phyloP scores from a whole-genome alignment of 2,113 vertebrate species.

The Pedetes capensis region DNA sequence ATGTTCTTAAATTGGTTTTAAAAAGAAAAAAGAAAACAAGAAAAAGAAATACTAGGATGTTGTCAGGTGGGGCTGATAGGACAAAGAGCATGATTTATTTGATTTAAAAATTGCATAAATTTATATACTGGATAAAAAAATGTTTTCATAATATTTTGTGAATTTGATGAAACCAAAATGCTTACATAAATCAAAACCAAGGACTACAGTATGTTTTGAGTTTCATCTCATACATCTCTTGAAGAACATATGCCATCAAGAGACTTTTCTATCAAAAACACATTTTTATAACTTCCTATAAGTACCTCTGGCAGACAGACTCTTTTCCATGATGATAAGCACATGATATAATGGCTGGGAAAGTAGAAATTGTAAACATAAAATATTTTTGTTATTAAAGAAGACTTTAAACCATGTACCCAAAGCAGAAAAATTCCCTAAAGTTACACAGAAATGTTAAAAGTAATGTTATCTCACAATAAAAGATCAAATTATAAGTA shows the following conservation, averaged over 20 bases:
- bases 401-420: neutral
- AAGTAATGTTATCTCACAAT: neutral
- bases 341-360: neutral
- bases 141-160: neutral
- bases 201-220: neutral
- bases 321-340: neutral
- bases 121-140: neutral
- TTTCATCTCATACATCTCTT: neutral
- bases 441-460: neutral
- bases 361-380: neutral
- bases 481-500: neutral
- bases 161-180: neutral
- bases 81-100: neutral
- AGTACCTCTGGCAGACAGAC: neutral
- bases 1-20: neutral
- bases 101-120: neutral
- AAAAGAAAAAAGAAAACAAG: neutral
- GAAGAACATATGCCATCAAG: neutral
- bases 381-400: neutral
- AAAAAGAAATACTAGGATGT: neutral
- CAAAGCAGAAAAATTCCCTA: neutral
- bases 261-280: neutral
- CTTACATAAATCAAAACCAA: conserved; percentile 23
- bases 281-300: neutral
- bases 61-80: neutral